phyloP scores from a whole-genome alignment of 2,888 invertebrate species.

The Choreutis nemorana region DNA sequence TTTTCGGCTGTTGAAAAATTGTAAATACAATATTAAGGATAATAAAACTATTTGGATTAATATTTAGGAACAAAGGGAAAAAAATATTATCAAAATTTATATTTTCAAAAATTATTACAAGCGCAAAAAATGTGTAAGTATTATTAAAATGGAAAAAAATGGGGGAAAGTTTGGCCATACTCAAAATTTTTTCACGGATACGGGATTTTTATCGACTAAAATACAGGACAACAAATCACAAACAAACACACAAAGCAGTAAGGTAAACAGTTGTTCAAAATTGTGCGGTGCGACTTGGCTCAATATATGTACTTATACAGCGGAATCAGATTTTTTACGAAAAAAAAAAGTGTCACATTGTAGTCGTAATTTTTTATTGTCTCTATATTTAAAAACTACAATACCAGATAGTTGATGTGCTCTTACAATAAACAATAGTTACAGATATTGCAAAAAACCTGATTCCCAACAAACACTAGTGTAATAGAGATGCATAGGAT shows the following conservation, averaged over 20 bases:
- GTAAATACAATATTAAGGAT: slow-evolving; percentile 67
- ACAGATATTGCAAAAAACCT: slow-evolving; percentile 30
- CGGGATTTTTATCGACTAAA: slow-evolving; percentile 60
- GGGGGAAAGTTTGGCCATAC: slow-evolving; percentile 64
- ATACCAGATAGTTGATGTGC: neutral
- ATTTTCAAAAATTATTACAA: slow-evolving; percentile 68
- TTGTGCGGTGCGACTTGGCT: slow-evolving; percentile 54
- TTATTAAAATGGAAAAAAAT: slow-evolving; percentile 59
- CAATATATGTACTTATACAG: slow-evolving; percentile 36
- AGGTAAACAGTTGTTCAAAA: slow-evolving; percentile 53
- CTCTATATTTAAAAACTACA: slow-evolving; percentile 4
- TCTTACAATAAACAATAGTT: neutral
- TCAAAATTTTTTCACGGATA: slow-evolving; percentile 46
- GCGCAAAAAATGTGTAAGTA: slow-evolving; percentile 57
- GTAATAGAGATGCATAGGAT: slow-evolving; percentile 58
- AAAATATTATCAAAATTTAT: slow-evolving; percentile 67
- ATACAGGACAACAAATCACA: slow-evolving; percentile 47
- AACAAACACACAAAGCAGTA: slow-evolving; percentile 53
- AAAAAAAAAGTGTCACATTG: slow-evolving; percentile 16
- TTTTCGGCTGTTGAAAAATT: slow-evolving; percentile 68
- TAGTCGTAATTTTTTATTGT: slow-evolving; percentile 2
- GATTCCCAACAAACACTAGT: slow-evolving; percentile 57
- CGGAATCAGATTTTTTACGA: slow-evolving; percentile 49
- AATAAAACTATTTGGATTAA: slow-evolving; percentile 67
- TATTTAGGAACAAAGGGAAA: slow-evolving; percentile 63